Base-by-base conservation (phyloP, 1,140 invertebrate genomes). In the Physella acuta region DNA sequence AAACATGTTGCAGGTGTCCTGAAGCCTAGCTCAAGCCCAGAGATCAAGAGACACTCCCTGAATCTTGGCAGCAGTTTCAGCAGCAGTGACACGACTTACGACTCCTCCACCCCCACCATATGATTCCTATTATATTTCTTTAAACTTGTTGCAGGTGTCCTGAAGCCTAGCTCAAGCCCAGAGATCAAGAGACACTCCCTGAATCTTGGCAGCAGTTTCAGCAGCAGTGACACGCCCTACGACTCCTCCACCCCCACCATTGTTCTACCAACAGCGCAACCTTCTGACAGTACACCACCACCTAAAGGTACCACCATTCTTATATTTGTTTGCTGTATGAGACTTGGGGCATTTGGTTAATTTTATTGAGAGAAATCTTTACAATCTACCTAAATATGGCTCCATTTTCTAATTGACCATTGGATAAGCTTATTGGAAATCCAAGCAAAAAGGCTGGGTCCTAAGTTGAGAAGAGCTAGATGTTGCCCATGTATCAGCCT, bases 241-340 rank as follows among this genome's bases (percentile, higher is more conserved):
- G 76, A 76, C 39, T 30, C 71, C 20, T 71, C 71, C 16, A 51
- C n/a, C 39, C 75, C 72, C 34, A 37, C 5, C 30, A 60, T 31
- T 44, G 70, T 49, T 68, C 28, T 52, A 66, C 64, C 64, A 4
- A 28, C 67, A 26, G 49, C 62, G 17, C 33, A 62, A 36, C 70
- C 72, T 37, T 61, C 70, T 51, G 75, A 76, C 37, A 74, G 33
- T 28, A 71, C 58, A n/a, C 72, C 76, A 30, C 73, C 75, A 24
- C 78, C 79, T 16, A 81, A 77, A 77, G 77, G 79, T 81, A 58
- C n/a, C n/a, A n/a, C n/a, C n/a, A n/a, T n/a, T n/a, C n/a, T n/a
- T n/a, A n/a, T n/a, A n/a, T n/a, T n/a, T n/a, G n/a, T n/a, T n/a
- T n/a, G n/a, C n/a, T n/a, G n/a, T n/a, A n/a, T n/a, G n/a, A n/a